phyloP scores from a whole-genome alignment of 2,888 invertebrate species.

The Coremacera marginata region DNA sequence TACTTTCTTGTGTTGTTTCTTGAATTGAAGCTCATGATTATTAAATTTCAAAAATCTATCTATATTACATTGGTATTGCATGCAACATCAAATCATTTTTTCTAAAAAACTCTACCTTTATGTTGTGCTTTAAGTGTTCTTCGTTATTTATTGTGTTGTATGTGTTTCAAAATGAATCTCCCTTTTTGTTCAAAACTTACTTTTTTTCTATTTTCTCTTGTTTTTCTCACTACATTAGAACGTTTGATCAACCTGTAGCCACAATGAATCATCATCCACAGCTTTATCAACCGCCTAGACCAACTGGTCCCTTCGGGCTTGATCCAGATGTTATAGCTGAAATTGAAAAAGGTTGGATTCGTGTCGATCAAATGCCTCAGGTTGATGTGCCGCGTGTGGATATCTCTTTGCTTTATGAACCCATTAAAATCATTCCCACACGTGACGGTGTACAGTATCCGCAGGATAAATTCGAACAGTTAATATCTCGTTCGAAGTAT shows the following conservation, averaged over 20 bases:
- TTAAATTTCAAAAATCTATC: not conserved
- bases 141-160: slow-evolving; percentile 4
- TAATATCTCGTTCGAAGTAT: slow-evolving; percentile 61
- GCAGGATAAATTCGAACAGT: slow-evolving; percentile 64
- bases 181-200: not conserved
- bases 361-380: slow-evolving; percentile 69
- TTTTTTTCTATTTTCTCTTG: not conserved
- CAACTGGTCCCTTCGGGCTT: slow-evolving; percentile 82
- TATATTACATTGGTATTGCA: not conserved
- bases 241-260: slow-evolving; percentile 62
- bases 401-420: slow-evolving; percentile 68
- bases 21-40: not conserved
- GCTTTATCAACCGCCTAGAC: slow-evolving; percentile 67
- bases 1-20: not conserved
- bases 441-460: slow-evolving; percentile 69
- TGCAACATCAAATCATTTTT: not conserved
- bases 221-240: slow-evolving; percentile 50
- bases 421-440: slow-evolving; percentile 72
- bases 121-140: slow-evolving; percentile 2
- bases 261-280: slow-evolving; percentile 62
- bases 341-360: slow-evolving; percentile 73
- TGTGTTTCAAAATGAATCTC: not conserved
- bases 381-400: slow-evolving; percentile 65
- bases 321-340: slow-evolving; percentile 80
- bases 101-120: not conserved